Evolutionary conservation across 1,140 invertebrate species (phyloP).

Genomic region (Ceratoteleas bidentatus): DNA sequence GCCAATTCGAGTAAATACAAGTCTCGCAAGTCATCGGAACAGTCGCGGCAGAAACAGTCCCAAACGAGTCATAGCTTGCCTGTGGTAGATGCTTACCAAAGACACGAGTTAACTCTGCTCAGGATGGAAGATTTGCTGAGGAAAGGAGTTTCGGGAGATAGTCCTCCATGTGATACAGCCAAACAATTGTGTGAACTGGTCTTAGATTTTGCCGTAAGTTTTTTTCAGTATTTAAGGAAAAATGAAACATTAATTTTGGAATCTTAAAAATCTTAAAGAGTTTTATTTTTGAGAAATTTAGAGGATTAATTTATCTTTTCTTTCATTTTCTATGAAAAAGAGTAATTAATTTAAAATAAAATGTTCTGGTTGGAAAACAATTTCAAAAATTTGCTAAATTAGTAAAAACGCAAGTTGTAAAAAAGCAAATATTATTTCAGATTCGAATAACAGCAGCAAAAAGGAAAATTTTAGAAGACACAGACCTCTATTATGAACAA

Average conservation of each 20-base stretch:
- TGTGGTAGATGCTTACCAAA: slow-evolving; percentile 89
- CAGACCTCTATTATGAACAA: slow-evolving; percentile 87
- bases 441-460: slow-evolving; percentile 88
- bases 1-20: slow-evolving; percentile 78
- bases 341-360: too few species aligned
- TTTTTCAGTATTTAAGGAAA: too few species aligned
- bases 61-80: slow-evolving; percentile 83
- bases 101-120: slow-evolving; percentile 90
- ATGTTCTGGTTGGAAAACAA: too few species aligned
- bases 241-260: too few species aligned
- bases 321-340: too few species aligned
- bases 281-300: too few species aligned
- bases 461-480: slow-evolving; percentile 89
- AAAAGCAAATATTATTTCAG: too few species aligned
- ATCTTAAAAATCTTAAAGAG: too few species aligned
- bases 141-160: slow-evolving; percentile 86
- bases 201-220: slow-evolving; percentile 88
- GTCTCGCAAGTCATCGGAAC: slow-evolving; percentile 75
- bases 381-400: too few species aligned
- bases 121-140: slow-evolving; percentile 91
- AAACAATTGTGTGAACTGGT: slow-evolving; percentile 88
- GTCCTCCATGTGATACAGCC: slow-evolving; percentile 82
- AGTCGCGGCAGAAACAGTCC: slow-evolving; percentile 41
- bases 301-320: too few species aligned
- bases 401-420: too few species aligned